Evolutionary conservation across 2,888 invertebrate genomes (phyloP).

Genomic region (Lepas anatifera): DNA sequence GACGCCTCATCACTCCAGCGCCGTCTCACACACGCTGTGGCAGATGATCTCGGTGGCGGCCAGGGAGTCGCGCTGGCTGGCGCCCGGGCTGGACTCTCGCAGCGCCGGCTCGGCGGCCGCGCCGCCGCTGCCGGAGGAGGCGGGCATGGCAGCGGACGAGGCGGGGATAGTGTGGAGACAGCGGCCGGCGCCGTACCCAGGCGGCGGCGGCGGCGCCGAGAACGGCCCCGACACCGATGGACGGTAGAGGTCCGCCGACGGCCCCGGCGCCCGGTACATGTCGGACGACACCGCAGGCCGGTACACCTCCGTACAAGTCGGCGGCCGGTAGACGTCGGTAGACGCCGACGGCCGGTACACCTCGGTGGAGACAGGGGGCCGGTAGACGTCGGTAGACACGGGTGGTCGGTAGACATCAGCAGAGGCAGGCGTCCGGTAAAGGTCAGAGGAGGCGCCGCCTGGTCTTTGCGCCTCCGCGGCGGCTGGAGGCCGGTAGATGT

Average conservation of each 20-base stretch:
- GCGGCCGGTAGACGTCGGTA: too few species aligned
- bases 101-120: constrained; percentile 2
- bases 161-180: background rate
- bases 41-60: background rate
- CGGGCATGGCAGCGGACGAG: background rate
- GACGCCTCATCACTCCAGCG: background rate
- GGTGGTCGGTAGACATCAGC: too few species aligned
- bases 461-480: too few species aligned
- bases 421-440: too few species aligned
- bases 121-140: background rate
- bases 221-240: background rate
- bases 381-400: too few species aligned
- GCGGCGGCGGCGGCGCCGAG: background rate
- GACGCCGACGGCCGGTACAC: too few species aligned
- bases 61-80: background rate
- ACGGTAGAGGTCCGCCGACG: constrained; percentile 1
- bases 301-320: too few species aligned
- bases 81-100: background rate
- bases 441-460: too few species aligned
- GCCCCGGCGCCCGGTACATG: background rate
- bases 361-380: too few species aligned
- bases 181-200: background rate
- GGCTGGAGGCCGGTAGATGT: background rate
- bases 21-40: background rate
- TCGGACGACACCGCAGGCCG: too few species aligned